Percentiles rank a stretch among this genome's conserved stretches.
These are phyloP conservation scores for Rhorus exstirpatorius DNA, from an alignment of 2,888 invertebrate genomes.

Conservation along the genomic window DNA sequence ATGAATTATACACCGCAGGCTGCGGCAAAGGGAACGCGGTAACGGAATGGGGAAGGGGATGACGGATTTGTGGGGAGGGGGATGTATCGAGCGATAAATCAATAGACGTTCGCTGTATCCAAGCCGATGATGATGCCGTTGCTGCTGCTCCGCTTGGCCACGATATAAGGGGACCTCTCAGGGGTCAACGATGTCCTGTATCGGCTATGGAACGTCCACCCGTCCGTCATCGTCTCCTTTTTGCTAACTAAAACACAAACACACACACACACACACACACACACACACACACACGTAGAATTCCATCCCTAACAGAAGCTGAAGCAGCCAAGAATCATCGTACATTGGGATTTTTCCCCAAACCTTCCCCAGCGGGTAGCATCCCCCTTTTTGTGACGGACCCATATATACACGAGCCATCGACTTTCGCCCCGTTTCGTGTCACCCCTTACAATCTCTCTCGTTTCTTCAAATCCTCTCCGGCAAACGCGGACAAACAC, in stretches of 20 bases:
- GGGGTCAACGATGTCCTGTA: conserved; percentile 64
- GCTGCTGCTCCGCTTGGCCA: conserved; percentile 41
- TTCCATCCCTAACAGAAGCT: conserved; percentile 36
- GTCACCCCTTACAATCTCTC: conserved; percentile 58
- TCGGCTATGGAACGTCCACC: conserved; percentile 56
- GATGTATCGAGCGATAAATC: conserved; percentile 71
- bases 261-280: conserved; percentile 1
- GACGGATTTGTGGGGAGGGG: conserved; percentile 24
- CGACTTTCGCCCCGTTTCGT: conserved; percentile 62
- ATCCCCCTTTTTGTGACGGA: conserved; percentile 57
- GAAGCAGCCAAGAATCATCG: conserved; percentile 45
- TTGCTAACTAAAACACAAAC: conserved; percentile 23
- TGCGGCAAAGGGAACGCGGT: conserved; percentile 23
- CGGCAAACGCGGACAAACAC: conserved; percentile 67
- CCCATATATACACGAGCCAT: conserved; percentile 43
- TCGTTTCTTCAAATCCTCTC: conserved; percentile 38
- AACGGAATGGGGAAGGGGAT: conserved; percentile 16
- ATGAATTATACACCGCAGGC: conserved; percentile 52
- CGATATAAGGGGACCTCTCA: conserved; percentile 44
- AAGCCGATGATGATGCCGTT: conserved; percentile 59
- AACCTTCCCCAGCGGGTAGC: conserved; percentile 6
- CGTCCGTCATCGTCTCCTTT: conserved; percentile 70
- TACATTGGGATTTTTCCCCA: conserved; percentile 20
- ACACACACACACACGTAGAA: conserved; percentile 1
- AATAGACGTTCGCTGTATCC: conserved; percentile 66